phyloP scores from a whole-genome alignment of 2,797 vertebrate genomes.

The Gobio occitaniae region DNA sequence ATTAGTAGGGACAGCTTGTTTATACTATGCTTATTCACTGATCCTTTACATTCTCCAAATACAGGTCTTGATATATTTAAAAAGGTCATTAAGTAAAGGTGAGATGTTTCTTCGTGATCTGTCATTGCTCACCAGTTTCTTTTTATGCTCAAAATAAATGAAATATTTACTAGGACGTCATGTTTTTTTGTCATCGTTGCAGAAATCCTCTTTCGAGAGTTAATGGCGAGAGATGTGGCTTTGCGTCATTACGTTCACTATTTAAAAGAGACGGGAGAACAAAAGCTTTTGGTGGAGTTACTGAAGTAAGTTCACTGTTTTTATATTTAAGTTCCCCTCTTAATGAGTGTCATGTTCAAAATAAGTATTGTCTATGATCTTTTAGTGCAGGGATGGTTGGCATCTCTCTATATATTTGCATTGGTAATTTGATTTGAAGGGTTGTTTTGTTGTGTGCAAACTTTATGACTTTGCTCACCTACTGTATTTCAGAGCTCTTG shows the following conservation, averaged over 20 bases:
- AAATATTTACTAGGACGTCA: too few species aligned
- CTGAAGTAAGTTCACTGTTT: slow-evolving; percentile 72
- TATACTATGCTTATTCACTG: not conserved
- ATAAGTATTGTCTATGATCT: not conserved
- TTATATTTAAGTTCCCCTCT: not conserved
- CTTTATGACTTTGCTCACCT: slow-evolving; percentile 19
- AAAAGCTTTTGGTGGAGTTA: slow-evolving; percentile 88
- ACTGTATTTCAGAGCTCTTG: slow-evolving; percentile 80
- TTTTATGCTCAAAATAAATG: not conserved
- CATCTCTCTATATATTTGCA: slow-evolving; percentile 31
- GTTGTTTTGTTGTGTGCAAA: not conserved
- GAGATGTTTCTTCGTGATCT: slow-evolving; percentile 55
- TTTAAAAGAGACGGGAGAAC: slow-evolving; percentile 87
- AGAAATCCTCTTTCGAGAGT: slow-evolving; percentile 92
- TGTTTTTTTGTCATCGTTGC: not conserved
- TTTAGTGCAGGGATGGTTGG: not conserved
- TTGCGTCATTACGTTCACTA: slow-evolving; percentile 91
- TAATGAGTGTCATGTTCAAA: not conserved
- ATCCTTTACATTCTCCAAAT: slow-evolving; percentile 55
- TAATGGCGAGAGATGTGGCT: slow-evolving; percentile 87
- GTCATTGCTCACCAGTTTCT: not conserved
- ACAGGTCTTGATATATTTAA: slow-evolving; percentile 93
- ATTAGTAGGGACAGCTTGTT: not conserved
- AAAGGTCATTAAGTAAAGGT: slow-evolving; percentile 92
- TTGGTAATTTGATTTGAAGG: not conserved